A percentile compares a stretch with the other conserved stretches of the same genome.
phyloP scores from a whole-genome alignment of 2,797 vertebrate genomes.

The Pseudomugil gertrudae region DNA sequence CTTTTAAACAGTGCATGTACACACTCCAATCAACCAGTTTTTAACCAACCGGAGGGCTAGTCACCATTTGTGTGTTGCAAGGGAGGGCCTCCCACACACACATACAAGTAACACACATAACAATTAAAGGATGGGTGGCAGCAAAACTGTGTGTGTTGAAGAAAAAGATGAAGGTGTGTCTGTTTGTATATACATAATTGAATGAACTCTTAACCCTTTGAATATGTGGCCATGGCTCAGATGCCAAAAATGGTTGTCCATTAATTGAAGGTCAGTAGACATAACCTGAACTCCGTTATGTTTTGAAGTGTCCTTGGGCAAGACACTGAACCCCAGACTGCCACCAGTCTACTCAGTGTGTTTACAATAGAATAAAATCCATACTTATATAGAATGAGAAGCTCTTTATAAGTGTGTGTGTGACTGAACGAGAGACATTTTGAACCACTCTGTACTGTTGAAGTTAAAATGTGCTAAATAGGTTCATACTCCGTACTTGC shows the following conservation, averaged over 20 bases:
- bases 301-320: constrained; percentile 7
- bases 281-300: neutral
- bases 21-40: constrained; percentile 9
- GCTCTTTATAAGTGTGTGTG: neutral
- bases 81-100: constrained; percentile 5
- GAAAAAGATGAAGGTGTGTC: neutral
- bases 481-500: neutral
- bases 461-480: neutral
- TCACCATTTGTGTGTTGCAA: constrained; percentile 21
- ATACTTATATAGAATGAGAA: neutral
- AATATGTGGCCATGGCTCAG: neutral
- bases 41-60: constrained; percentile 19
- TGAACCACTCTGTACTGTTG: neutral
- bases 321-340: neutral
- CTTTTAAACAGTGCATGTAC: constrained; percentile 10
- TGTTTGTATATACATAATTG: constrained; percentile 4
- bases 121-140: constrained; percentile 5
- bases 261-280: neutral
- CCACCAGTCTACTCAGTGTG: neutral
- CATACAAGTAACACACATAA: neutral
- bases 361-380: neutral
- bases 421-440: neutral
- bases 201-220: neutral
- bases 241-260: neutral
- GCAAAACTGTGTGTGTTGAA: constrained; percentile 5